A percentile compares a stretch with the other conserved stretches of the same genome.
Conservation (phyloP, 1,140 invertebrate species). For the Dendroctonus valens region DNA sequence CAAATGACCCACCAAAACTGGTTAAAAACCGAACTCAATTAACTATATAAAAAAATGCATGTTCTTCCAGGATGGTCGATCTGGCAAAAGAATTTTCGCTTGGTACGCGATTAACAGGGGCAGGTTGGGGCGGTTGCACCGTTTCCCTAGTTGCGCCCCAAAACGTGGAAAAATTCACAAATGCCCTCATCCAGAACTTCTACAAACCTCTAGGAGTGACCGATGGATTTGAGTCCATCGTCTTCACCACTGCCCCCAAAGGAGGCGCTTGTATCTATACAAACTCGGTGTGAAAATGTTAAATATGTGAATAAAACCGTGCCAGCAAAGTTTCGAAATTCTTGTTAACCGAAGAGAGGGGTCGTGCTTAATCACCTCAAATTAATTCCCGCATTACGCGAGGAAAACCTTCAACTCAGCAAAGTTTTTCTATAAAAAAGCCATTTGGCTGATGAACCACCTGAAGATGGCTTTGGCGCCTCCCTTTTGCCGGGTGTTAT, state of each 20-base stretch:
- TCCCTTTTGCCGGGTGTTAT: too few species aligned
- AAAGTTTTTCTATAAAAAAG: neutral
- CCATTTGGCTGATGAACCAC: neutral
- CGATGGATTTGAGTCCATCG: constrained; percentile 52
- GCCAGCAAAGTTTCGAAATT: too few species aligned
- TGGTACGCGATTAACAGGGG: constrained; percentile 90
- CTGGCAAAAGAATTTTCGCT: constrained; percentile 70
- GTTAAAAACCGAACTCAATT: neutral
- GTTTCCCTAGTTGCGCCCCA: constrained; percentile 77
- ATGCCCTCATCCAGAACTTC: constrained; percentile 68
- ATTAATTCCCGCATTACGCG: too few species aligned
- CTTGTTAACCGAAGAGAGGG: too few species aligned
- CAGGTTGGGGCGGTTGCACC: constrained; percentile 95
- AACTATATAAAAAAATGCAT: neutral
- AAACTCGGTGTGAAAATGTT: too few species aligned
- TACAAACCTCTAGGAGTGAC: constrained; percentile 56
- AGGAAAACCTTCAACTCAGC: too few species aligned
- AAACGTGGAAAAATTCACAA: constrained; percentile 67
- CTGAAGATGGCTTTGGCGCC: too few species aligned
- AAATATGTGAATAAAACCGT: too few species aligned
- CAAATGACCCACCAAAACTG: too few species aligned
- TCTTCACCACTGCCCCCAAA: constrained; percentile 60
- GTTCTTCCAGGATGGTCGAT: constrained; percentile 62
- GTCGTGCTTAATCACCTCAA: too few species aligned
- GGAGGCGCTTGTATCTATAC: constrained; percentile 52